Conservation (phyloP, 2,113 vertebrate genomes). For the Silurus asotus region DNA sequence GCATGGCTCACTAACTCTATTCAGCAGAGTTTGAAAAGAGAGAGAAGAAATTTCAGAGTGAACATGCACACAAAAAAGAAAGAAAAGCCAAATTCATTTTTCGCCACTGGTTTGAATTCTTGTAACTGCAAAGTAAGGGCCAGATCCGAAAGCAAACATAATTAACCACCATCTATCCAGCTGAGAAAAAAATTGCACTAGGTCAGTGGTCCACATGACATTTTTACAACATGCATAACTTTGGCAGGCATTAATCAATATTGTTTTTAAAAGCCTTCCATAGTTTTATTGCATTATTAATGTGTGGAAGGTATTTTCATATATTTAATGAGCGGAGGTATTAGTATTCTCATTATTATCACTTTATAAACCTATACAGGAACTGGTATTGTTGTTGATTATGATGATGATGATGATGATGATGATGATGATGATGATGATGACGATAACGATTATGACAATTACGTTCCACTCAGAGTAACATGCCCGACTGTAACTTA, state of each 20-base stretch:
- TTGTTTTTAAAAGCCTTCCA: not conserved
- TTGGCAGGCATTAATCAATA: not conserved
- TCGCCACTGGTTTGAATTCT: not conserved
- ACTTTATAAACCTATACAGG: not conserved
- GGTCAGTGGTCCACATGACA: not conserved
- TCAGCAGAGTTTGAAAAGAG: constrained; percentile 23
- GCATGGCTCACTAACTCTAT: constrained; percentile 39
- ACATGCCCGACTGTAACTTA: not conserved
- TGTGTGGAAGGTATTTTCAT: not conserved
- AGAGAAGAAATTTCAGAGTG: constrained; percentile 22
- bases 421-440: not conserved
- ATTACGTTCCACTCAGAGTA: not conserved
- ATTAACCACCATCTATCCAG: not conserved
- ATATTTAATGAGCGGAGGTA: not conserved
- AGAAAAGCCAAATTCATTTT: not conserved
- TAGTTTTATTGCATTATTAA: not conserved
- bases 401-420: not conserved
- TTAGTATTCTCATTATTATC: not conserved
- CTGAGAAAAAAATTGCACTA: not conserved
- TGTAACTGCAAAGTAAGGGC: constrained; percentile 10
- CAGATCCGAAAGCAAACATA: constrained; percentile 6
- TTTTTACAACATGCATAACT: not conserved
- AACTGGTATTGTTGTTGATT: not conserved
- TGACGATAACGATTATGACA: too few relatives aligned
- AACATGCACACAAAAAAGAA: constrained; percentile 10